Percentiles rank a stretch among this genome's conserved stretches.
Conservation (phyloP, 2,888 invertebrate genomes). For the Campopleginae sp. region DNA sequence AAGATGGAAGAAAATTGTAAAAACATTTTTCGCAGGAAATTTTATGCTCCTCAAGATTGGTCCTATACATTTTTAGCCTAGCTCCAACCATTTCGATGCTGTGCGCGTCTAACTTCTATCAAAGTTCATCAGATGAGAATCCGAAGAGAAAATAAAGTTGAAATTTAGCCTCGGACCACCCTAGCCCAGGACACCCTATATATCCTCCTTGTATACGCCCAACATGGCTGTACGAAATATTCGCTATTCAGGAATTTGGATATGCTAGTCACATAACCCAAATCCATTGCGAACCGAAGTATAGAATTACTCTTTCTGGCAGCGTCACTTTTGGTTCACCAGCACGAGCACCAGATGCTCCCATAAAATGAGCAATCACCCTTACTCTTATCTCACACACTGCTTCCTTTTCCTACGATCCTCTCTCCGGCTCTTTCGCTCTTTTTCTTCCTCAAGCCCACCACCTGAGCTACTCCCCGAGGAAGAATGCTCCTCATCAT, state of each 20-base stretch:
- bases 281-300: constrained; percentile 46
- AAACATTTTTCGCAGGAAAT: background rate
- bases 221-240: constrained; percentile 11
- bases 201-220: background rate
- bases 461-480: background rate
- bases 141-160: background rate
- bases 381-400: constrained; percentile 17
- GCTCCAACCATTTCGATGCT: background rate
- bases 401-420: background rate
- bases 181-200: background rate
- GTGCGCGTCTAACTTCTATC: background rate
- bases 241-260: constrained; percentile 1
- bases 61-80: background rate
- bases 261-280: constrained; percentile 55
- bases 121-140: background rate
- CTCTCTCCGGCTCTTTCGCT: background rate
- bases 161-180: background rate
- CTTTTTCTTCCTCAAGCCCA: background rate
- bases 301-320: constrained; percentile 51
- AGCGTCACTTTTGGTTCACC: constrained; percentile 55
- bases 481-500: background rate
- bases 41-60: background rate
- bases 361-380: constrained; percentile 52
- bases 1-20: background rate
- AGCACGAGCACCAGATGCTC: constrained; percentile 51